These are phyloP conservation scores for Forbesichthys agassizii DNA, from an alignment of 2,113 vertebrate species.

Conservation along the genomic window DNA sequence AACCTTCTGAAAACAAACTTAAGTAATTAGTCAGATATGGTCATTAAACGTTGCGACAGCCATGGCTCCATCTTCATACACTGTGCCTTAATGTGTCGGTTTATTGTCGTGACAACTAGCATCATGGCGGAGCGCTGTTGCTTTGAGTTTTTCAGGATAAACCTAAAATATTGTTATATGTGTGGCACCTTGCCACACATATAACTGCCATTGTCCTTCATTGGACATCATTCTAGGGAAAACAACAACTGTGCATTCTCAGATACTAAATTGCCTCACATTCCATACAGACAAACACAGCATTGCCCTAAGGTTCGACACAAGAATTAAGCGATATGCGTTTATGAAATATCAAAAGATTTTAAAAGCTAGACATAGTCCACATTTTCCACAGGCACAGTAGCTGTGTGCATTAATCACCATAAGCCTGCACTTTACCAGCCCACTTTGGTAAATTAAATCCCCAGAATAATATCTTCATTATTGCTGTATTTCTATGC, in stretches of 20 bases:
- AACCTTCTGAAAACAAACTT: too few relatives aligned
- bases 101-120: too few relatives aligned
- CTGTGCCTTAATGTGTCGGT: constrained; percentile 6
- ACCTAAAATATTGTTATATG: neutral
- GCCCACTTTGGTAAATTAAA: constrained; percentile 72
- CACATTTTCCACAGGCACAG: constrained; percentile 19
- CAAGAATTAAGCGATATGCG: neutral
- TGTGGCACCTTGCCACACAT: neutral
- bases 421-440: constrained; percentile 53
- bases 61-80: constrained; percentile 3
- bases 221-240: neutral
- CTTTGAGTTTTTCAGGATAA: constrained; percentile 1
- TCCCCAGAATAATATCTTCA: constrained; percentile 62
- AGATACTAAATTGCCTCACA: neutral
- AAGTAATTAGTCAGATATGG: too few relatives aligned
- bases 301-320: constrained; percentile 7
- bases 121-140: neutral
- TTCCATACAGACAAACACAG: neutral
- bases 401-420: constrained; percentile 56
- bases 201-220: neutral
- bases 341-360: constrained; percentile 21
- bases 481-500: constrained; percentile 62
- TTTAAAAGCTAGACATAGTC: constrained; percentile 18
- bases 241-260: too few relatives aligned
- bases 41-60: too few relatives aligned